Conservation (phyloP, 2,797 vertebrate species). For the Leucoraja ocellata region DNA sequence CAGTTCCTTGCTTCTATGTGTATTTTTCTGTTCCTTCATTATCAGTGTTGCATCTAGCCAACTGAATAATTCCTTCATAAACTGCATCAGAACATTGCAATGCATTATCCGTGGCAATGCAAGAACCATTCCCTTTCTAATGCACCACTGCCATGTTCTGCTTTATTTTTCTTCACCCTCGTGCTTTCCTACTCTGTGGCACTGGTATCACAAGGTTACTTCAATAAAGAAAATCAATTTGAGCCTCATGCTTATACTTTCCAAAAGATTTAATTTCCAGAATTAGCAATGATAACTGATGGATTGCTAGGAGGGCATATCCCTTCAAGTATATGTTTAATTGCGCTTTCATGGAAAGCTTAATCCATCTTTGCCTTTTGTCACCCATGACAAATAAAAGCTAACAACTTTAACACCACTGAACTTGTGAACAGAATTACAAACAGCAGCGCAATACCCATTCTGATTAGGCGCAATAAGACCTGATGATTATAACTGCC, state of each 20-base stretch:
- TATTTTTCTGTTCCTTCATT: neutral
- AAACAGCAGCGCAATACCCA: neutral
- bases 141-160: neutral
- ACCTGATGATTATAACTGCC: constrained; percentile 29
- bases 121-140: neutral
- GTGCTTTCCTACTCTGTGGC: neutral
- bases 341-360: constrained; percentile 11
- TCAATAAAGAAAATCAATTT: constrained; percentile 1
- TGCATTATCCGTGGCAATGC: too few relatives aligned
- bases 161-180: neutral
- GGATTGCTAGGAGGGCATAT: neutral
- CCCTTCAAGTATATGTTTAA: neutral
- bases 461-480: constrained; percentile 19
- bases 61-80: neutral
- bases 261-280: neutral
- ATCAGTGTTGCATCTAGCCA: neutral
- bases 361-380: constrained; percentile 30
- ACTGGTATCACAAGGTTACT: neutral
- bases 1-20: too few relatives aligned
- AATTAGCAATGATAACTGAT: constrained; percentile 11
- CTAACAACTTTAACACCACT: neutral
- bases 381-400: constrained; percentile 16
- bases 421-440: neutral
- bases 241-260: neutral
- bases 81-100: neutral